Percentiles rank a stretch among this genome's conserved stretches.
phyloP scores from a whole-genome alignment of 2,797 vertebrate species.

The Tiaroga cobitis region DNA sequence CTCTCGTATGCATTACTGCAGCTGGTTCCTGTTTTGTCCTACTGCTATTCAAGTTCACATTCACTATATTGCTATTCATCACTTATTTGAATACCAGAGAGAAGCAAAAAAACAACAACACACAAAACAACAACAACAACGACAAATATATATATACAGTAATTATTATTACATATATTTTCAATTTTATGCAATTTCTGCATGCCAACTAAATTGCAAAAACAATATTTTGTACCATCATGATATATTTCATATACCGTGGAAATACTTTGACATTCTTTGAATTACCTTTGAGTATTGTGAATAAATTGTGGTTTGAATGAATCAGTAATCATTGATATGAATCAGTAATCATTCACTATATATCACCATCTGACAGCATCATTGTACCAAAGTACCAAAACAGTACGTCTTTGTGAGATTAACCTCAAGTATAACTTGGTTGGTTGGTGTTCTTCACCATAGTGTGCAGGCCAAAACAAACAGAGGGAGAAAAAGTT shows the following conservation, averaged over 20 bases:
- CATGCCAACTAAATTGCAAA: neutral
- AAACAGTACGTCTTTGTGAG: neutral
- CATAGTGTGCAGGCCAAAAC: neutral
- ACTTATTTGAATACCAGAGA: neutral
- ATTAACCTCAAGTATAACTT: neutral
- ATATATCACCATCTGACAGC: neutral
- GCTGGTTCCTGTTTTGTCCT: conserved; percentile 37
- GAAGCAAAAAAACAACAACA: neutral
- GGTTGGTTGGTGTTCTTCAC: conserved; percentile 10
- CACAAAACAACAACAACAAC: too few relatives aligned
- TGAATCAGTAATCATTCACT: neutral
- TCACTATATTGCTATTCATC: neutral
- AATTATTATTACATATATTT: neutral
- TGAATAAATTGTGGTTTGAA: neutral
- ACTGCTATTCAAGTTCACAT: conserved; percentile 11
- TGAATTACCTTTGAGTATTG: neutral
- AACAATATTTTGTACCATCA: neutral
- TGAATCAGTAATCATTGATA: too few relatives aligned
- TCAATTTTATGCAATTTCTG: neutral
- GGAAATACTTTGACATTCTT: neutral
- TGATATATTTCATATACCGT: neutral
- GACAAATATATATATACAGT: too few relatives aligned
- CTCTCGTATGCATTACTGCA: conserved; percentile 17
- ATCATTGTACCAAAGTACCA: neutral
- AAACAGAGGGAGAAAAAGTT: conserved; percentile 6